Conservation (phyloP, 2,113 vertebrate species). For the Chlorodrepanis virens region DNA sequence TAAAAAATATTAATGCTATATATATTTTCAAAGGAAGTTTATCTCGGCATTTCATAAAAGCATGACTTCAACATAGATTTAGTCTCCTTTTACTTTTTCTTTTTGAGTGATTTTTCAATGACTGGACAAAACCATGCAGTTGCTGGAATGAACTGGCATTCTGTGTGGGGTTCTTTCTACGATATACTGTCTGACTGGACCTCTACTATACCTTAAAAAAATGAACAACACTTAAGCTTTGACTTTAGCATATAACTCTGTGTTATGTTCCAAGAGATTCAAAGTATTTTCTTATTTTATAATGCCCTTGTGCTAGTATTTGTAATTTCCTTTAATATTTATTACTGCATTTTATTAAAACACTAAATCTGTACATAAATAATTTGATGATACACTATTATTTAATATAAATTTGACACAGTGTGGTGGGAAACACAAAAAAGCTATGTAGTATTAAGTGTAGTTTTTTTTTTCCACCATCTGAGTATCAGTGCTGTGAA, state of each 20-base stretch:
- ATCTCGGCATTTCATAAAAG: not conserved
- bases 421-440: not conserved
- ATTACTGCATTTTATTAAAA: not conserved
- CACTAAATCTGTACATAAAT: not conserved
- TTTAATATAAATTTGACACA: not conserved
- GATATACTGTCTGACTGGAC: not conserved
- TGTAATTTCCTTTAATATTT: not conserved
- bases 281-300: not conserved
- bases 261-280: not conserved
- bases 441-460: fast-evolving
- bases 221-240: not conserved
- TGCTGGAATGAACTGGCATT: not conserved
- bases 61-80: not conserved
- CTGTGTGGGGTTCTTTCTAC: not conserved
- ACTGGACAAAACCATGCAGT: not conserved
- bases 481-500: not conserved
- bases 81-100: fast-evolving
- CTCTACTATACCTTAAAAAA: not conserved
- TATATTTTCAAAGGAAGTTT: not conserved
- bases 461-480: not conserved
- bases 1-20: not conserved
- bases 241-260: not conserved
- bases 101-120: not conserved
- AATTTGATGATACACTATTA: not conserved
- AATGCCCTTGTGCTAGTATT: not conserved